Conservation (phyloP, 2,113 vertebrate genomes). For the Phylloscopus whistleri region DNA sequence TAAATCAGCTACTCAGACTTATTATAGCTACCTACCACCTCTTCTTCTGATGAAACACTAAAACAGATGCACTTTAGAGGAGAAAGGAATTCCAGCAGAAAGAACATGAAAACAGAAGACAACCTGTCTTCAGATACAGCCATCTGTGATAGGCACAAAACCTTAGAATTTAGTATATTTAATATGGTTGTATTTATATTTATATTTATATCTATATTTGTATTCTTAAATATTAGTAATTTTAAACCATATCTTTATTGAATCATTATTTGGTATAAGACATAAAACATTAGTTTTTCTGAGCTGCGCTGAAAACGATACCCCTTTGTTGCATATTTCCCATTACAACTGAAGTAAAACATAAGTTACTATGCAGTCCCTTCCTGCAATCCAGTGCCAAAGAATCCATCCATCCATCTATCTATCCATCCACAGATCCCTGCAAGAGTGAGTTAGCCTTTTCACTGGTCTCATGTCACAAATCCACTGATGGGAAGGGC, state of each 20-base stretch:
- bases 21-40: background rate
- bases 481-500: background rate
- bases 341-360: background rate
- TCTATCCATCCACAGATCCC: background rate
- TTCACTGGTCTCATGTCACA: background rate
- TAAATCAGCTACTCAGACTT: background rate
- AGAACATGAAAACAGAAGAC: background rate
- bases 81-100: background rate
- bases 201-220: background rate
- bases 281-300: background rate
- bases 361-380: background rate
- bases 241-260: background rate
- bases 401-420: background rate
- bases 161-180: background rate
- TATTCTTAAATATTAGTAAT: background rate
- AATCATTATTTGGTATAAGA: background rate
- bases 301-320: background rate
- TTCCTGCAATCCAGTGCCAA: background rate
- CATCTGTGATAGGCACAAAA: background rate
- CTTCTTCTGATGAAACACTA: background rate
- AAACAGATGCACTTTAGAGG: background rate
- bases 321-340: background rate
- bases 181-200: background rate
- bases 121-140: background rate
- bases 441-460: background rate